These are phyloP conservation scores for Ianthella basta DNA, from an alignment of 37 sponge, comb jelly and placozoan genomes.

Conservation along the genomic window DNA sequence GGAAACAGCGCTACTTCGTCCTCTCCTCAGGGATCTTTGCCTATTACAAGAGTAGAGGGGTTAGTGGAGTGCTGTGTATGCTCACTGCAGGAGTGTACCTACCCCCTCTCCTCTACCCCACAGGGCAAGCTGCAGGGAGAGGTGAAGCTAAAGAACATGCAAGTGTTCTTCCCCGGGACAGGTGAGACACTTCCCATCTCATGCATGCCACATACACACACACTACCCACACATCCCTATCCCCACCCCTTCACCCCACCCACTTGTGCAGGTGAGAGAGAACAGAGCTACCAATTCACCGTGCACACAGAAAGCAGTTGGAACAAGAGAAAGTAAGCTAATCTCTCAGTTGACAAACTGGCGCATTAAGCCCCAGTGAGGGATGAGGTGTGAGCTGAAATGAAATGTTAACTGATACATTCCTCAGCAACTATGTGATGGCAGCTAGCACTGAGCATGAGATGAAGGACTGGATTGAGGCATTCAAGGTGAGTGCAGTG, in stretches of 20 bases:
- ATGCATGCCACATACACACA: too few species aligned
- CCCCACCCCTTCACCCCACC: too few species aligned
- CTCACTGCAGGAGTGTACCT: background rate
- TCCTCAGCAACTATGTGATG: constrained; percentile 68
- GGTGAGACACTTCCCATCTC: constrained; percentile 32
- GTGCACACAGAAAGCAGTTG: constrained; percentile 84
- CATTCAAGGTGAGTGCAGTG: constrained; percentile 75
- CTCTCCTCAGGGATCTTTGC: constrained; percentile 76
- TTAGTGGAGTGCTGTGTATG: background rate
- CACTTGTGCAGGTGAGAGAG: constrained; percentile 63
- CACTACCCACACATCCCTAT: too few species aligned
- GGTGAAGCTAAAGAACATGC: constrained; percentile 80
- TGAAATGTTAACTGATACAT: background rate
- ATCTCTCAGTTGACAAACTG: background rate
- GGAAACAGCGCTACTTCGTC: constrained; percentile 85
- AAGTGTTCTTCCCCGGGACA: constrained; percentile 43
- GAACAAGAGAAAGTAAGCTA: constrained; percentile 80
- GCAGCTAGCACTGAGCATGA: constrained; percentile 75
- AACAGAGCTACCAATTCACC: constrained; percentile 69
- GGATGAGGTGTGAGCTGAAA: background rate
- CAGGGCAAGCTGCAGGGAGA: constrained; percentile 58
- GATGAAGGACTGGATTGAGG: constrained; percentile 85
- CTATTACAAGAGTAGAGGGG: constrained; percentile 72
- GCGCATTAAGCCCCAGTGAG: background rate
- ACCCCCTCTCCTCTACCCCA: background rate